A percentile compares a stretch with the other conserved stretches of the same genome.
These are phyloP conservation scores for Archocentrus centrarchus DNA, from an alignment of 2,113 vertebrate genomes.

Conservation along the genomic window DNA sequence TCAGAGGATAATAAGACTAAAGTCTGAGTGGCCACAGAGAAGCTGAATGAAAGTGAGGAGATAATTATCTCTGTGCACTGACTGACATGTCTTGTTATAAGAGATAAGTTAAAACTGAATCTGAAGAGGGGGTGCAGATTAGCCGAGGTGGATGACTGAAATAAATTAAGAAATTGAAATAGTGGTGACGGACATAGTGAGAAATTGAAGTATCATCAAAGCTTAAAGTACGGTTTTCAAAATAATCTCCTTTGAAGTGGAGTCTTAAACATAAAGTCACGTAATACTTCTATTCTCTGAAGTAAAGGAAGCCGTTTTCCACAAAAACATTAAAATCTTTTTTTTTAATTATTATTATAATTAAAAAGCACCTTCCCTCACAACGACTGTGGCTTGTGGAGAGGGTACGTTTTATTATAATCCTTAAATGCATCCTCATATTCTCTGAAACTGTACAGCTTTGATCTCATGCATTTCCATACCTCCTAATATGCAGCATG, in stretches of 20 bases:
- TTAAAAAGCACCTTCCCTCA: background rate
- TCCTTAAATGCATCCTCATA: background rate
- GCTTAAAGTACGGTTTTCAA: background rate
- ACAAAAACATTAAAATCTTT: slow-evolving; percentile 1
- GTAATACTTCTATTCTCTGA: slow-evolving; percentile 11
- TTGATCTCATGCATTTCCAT: slow-evolving; percentile 55
- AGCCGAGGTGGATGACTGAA: slow-evolving; percentile 22
- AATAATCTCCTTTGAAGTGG: slow-evolving; percentile 29
- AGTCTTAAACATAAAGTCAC: slow-evolving; percentile 11
- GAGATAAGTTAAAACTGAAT: slow-evolving; percentile 28
- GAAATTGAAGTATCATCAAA: slow-evolving; percentile 9
- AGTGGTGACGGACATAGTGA: background rate
- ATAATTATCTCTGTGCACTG: slow-evolving; percentile 50
- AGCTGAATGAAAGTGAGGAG: slow-evolving; percentile 39
- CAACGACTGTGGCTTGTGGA: background rate
- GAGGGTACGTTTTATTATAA: background rate
- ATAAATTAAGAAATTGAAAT: slow-evolving; percentile 39
- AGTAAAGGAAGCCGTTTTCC: slow-evolving; percentile 13
- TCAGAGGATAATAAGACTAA: slow-evolving; percentile 49
- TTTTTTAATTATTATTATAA: slow-evolving; percentile 10
- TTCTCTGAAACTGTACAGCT: slow-evolving; percentile 28
- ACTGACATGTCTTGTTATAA: slow-evolving; percentile 35
- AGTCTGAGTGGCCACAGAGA: slow-evolving; percentile 16
- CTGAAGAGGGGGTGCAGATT: slow-evolving; percentile 22
- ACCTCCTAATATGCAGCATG: slow-evolving; percentile 4